Base-by-base conservation (phyloP, 2,113 vertebrate species). In the Anolis sagrei region DNA sequence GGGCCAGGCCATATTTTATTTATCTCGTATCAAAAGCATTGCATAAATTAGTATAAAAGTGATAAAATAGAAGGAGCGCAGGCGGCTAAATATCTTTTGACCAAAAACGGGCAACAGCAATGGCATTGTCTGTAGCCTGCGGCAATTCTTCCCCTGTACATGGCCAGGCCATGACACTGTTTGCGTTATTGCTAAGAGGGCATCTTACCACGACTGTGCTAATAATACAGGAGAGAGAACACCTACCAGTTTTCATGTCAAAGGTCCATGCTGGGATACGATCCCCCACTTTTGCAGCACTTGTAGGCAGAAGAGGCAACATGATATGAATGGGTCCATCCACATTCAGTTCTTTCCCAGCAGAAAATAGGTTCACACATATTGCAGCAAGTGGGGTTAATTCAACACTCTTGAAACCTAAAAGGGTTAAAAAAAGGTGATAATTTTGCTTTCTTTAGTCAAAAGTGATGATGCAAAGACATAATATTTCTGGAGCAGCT, bases 221-320 rank as follows among this genome's bases (percentile, higher is more conserved):
- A 11, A 9, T 62, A 76, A 58, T 48, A 32, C 27, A n/a, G 51
- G 83, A 74, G 0, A 34, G 3, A 23, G 2, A 7, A 66, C 62
- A 94, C 96, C 87, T 93, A 99, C 98, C 98, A 49, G 94, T 97
- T 92, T 96, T 97, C 92, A 95, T 94, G 91, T 98, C 96, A 7
- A 99, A 98, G 29, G 97, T 96, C 98, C 98, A 99, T 1, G 98
- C 98, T 34, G 97, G 97, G 61, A 99, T 84, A 1, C 96, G 95
- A 61, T 98, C 97, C 2, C 97, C 97, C 3, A 94, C 89, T 84
- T 95, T 95, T 8, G 97, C 58, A 78, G 87, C 68, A 44, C 92
- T 95, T 88, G 89, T 73, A 79, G 91, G 94, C 11, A 95, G 84
- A 82, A 99, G 94, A 10, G 98, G 98, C 58, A 99, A 95, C 2